Percentiles rank a stretch among this genome's conserved stretches.
Conservation (phyloP, 2,797 vertebrate species). For the Muscicapa striata region DNA sequence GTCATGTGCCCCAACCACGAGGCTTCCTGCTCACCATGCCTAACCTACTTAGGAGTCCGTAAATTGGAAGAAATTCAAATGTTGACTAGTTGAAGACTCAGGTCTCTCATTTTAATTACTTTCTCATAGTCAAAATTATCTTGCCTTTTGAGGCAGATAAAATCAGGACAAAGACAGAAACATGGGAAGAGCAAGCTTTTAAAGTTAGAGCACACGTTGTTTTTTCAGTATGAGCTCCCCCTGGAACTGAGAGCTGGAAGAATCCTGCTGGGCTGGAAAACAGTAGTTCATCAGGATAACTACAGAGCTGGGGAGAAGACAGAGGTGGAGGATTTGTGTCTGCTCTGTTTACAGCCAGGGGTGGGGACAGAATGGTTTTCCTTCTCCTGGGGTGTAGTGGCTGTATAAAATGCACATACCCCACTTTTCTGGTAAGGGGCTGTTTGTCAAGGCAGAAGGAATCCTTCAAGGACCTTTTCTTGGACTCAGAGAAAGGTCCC, state of each 20-base stretch:
- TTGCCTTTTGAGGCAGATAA: conserved; percentile 1
- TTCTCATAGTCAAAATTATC: neutral
- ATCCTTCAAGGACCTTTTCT: neutral
- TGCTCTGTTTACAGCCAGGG: neutral
- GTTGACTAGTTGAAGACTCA: neutral
- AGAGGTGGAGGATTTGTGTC: neutral
- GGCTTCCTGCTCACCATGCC: neutral
- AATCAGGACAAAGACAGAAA: neutral
- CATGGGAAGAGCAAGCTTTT: neutral
- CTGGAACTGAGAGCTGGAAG: conserved; percentile 9
- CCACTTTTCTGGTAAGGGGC: neutral
- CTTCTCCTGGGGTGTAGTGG: neutral
- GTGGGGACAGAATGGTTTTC: neutral
- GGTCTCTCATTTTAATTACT: conserved; percentile 14
- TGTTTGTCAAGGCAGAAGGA: neutral
- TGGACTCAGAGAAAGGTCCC: neutral
- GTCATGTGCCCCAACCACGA: neutral
- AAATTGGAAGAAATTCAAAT: neutral
- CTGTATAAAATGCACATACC: neutral
- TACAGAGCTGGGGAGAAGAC: neutral
- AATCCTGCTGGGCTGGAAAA: neutral
- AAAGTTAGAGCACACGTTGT: neutral
- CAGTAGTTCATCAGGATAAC: neutral
- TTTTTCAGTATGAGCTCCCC: neutral
- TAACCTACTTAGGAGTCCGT: neutral